phyloP scores from a whole-genome alignment of 2,888 invertebrate species.

The Dicyrtomina minuta region DNA sequence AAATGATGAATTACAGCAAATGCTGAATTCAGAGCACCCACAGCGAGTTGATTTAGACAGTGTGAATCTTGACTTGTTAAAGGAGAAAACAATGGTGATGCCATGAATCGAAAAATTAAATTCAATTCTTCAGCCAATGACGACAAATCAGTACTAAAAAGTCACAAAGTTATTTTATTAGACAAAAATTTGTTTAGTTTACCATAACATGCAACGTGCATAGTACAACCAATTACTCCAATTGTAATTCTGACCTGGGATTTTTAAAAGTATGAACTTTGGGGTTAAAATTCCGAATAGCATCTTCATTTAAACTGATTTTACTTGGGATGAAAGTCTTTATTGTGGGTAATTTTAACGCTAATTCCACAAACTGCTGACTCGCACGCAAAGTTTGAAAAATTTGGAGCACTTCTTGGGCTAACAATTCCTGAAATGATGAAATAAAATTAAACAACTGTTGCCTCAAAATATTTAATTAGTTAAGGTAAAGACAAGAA shows the following conservation, averaged over 20 bases:
- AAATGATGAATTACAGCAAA: slow-evolving; percentile 45
- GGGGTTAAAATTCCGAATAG: slow-evolving; percentile 32
- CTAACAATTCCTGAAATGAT: slow-evolving; percentile 40
- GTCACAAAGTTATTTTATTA: slow-evolving; percentile 1
- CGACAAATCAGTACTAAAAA: slow-evolving; percentile 28
- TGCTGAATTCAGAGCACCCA: slow-evolving; percentile 48
- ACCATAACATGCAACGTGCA: background rate
- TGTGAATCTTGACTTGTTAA: slow-evolving; percentile 45
- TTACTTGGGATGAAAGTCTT: slow-evolving; percentile 41
- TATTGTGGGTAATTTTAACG: slow-evolving; percentile 43
- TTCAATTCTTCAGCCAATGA: slow-evolving; percentile 50
- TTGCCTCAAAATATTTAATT: background rate
- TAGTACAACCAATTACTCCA: too few species aligned
- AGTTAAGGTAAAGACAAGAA: background rate
- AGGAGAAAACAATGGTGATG: slow-evolving; percentile 47
- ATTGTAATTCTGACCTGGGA: slow-evolving; percentile 34
- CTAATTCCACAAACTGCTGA: slow-evolving; percentile 48
- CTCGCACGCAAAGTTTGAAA: slow-evolving; percentile 48
- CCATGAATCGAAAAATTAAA: slow-evolving; percentile 47
- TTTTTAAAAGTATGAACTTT: slow-evolving; percentile 21
- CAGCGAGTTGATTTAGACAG: slow-evolving; percentile 42
- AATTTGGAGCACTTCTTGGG: slow-evolving; percentile 46
- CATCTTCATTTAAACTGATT: slow-evolving; percentile 40
- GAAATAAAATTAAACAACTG: background rate
- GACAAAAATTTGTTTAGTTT: background rate